Base-by-base conservation (phyloP, 2,888 invertebrate species). In the Silvanus unidentatus region DNA sequence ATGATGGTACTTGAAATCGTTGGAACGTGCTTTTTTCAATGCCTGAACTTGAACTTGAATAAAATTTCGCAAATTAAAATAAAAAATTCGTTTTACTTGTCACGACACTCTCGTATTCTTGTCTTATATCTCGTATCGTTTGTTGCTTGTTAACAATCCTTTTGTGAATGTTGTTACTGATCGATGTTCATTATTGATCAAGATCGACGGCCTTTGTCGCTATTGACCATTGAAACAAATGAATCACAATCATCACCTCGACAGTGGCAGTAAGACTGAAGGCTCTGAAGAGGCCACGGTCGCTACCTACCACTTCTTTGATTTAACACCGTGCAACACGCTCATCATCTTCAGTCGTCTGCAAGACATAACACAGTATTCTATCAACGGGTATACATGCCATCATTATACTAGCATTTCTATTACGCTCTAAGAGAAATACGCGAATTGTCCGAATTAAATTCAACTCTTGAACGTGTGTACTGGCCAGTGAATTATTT, bases 271-370 rank as follows among this genome's bases (percentile, higher is more conserved):
- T 45, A 52, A 56, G 52, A 57, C 55, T 57, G 55, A 56, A 52
- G 37, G 49, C 32, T 27, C 77, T 74, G 79, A 77, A 49, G 54
- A 53, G 54, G 52, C 56, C 55, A 51, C 54, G 59, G 61, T 59
- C 60, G 57, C 58, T 58, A 62, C 58, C 62, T 63, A 57, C 65
- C 61, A 64, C 63, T 64, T 64, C 65, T 63, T 64, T 63, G 65
- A 65, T 66, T 66, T 66, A 68, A 66, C 66, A 63, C 61, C 60
- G 54, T 56, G 58, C 62, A 54, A 54, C 61, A 57, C 55, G 52
- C 59, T 37, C 61, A 60, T 60, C 65, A 65, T 66, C 65, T 63
- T 61, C 65, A 65, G 67, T 66, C 55, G 57, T 54, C 60, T 51
- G 53, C 53, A 49, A 55, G 54, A 30, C 52, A 39, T 36, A 32